Base-by-base conservation (phyloP, 2,113 vertebrate genomes). In the Nothobranchius kuhntae region DNA sequence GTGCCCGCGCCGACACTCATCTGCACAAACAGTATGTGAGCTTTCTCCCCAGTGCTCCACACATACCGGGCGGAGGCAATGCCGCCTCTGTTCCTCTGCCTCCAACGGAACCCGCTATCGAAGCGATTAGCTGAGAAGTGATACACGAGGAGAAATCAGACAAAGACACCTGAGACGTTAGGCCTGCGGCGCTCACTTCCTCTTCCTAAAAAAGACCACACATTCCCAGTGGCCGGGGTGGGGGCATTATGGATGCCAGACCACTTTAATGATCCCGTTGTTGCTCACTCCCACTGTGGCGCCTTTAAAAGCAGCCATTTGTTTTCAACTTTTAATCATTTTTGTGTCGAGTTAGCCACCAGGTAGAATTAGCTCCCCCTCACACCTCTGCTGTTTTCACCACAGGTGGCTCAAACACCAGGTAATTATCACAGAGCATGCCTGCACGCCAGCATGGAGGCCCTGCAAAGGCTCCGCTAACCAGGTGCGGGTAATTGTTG, bases 151-250 rank as follows among this genome's bases (percentile, higher is more conserved):
- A 35, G 12, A 58, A 70, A 80, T 51, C 21, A 80, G 88, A 87
- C 88, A 77, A 71, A 77, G 89, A 86, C 89, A 91, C 85, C 88
- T 80, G 87, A 85, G 86, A 91, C 66, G 73, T 80, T 52, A 71
- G 77, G 86, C 85, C 85, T 74, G 75, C 65, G 57, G 84, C 63
- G 79, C 75, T 87, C 88, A 89, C 87, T 89, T 91, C 91, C 88
- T 83, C 73, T 67, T 62, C 47, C 52, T 91, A 85, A 92, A 85
- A 78, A 84, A 89, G 90, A 86, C 70, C 89, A 89, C 77, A 86
- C 81, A 78, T 81, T 36, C 86, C 87, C 74, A 50, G 6, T 35
- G 75, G 82, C 77, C 30, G 35, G 64, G 72, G 26, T 44, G 26
- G 44, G 9, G 35, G 42, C 26, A 26, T 38, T 4, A 77, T 15